Evolutionary conservation across 1,140 invertebrate genomes (phyloP).

Genomic region (Anastrepha obliqua): DNA sequence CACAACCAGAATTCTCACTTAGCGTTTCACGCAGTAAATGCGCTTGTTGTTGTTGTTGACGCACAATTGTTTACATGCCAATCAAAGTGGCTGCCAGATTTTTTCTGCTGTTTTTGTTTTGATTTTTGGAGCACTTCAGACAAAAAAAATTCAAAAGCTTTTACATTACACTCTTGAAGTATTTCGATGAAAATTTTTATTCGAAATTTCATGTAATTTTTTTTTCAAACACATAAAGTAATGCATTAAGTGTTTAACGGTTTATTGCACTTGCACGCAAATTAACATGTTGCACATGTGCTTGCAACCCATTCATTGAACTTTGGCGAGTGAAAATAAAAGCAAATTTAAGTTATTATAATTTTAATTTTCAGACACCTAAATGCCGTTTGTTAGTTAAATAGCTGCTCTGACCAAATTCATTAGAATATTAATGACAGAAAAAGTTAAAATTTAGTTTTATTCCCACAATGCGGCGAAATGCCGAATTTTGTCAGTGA

Average conservation of each 20-base stretch:
- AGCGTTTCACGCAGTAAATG: not conserved
- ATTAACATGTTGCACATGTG: not conserved
- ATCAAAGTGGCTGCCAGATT: not conserved
- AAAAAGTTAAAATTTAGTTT: too few species aligned
- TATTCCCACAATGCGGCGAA: too few species aligned
- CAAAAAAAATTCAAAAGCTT: too few species aligned
- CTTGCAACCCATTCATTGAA: not conserved
- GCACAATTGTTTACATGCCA: constrained; percentile 28
- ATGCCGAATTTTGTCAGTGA: too few species aligned
- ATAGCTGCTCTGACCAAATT: too few species aligned
- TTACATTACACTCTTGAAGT: not conserved
- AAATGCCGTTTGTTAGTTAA: too few species aligned
- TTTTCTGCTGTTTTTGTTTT: not conserved
- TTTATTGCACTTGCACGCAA: not conserved
- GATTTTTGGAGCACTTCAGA: not conserved
- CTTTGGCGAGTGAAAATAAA: not conserved
- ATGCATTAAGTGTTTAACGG: constrained; percentile 7
- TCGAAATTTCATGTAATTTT: not conserved
- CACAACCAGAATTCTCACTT: not conserved
- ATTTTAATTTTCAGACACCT: too few species aligned
- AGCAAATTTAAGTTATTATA: too few species aligned
- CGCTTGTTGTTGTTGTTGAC: not conserved
- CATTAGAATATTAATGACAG: too few species aligned
- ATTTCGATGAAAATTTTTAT: not conserved
- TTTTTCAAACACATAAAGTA: not conserved